Base-by-base conservation (phyloP, 1,140 invertebrate species). In the Drosophila lacteicornis region DNA sequence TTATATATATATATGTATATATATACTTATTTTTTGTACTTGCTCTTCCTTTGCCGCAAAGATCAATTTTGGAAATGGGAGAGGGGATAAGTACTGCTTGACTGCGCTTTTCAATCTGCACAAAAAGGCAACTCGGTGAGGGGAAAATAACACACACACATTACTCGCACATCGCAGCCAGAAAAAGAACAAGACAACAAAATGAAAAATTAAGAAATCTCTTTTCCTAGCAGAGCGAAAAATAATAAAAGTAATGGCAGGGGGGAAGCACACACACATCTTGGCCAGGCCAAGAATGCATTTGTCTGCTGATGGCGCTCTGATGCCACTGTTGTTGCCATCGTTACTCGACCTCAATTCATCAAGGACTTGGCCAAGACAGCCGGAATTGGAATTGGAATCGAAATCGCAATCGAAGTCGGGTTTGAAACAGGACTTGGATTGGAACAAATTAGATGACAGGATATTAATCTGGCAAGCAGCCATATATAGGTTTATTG, bases 51-150 rank as follows among this genome's bases (percentile, higher is more conserved):
- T 13, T 9, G 60, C 33, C 38, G 33, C 56, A 67, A 45, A 56
- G 43, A 38, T 49, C 43, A 45, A 55, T 49, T 43, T 43, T 22
- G 38, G 51, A 40, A 47, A 45, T 25, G 43, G 22, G 15, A 22
- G 46, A 65, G 38, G 51, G 74, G 47, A 46, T 58, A 46, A 67
- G 51, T 45, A 66, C 46, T 90, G 84, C 80, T 90, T 88, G 73
- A 88, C 80, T 87, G 84, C 85, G 74, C 85, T 90, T 87, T 88
- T 81, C 85, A 88, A 90, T 90, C 85, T 81, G 50, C 69, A 81
- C 80, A 80, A 83, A 78, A 77, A 67, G 74, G 58, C 69, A 76
- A 73, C 56, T 69, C 43, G 53, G 43, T 47, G 22, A 50, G 38
- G 22, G 3, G 15, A n/a, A 19, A 17, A 38, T 46, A 15, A 43